Evolutionary conservation across 1,140 invertebrate species (phyloP).

Genomic region (Leptinotarsa lineolata): DNA sequence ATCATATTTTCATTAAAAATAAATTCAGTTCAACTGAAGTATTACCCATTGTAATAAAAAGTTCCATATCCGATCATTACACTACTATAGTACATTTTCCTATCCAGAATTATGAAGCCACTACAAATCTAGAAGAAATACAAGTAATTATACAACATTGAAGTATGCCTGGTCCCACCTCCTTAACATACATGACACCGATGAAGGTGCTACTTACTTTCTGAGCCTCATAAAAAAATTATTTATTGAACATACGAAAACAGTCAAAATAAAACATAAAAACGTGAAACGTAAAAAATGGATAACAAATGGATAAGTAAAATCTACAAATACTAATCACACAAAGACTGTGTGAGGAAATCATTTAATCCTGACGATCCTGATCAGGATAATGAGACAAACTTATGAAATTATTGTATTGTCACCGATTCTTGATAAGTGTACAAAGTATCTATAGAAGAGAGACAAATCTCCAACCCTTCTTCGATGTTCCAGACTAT

Average conservation of each 20-base stretch:
- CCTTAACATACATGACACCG: not conserved
- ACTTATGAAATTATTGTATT: too few relatives aligned
- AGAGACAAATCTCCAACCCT: too few relatives aligned
- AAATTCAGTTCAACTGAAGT: not conserved
- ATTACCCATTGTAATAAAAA: slow-evolving; percentile 7
- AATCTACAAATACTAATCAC: too few relatives aligned
- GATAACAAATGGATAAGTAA: not conserved
- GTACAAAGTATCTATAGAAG: too few relatives aligned
- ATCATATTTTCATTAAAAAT: not conserved
- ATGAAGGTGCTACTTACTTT: slow-evolving; percentile 1
- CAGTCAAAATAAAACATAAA: not conserved
- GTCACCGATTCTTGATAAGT: too few relatives aligned
- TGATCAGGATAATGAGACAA: too few relatives aligned
- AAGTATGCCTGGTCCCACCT: not conserved
- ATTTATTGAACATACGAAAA: not conserved
- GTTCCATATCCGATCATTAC: not conserved
- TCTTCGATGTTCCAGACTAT: too few relatives aligned
- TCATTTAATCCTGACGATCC: too few relatives aligned
- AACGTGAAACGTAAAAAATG: not conserved
- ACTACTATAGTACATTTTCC: slow-evolving; percentile 4
- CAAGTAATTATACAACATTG: slow-evolving; percentile 8
- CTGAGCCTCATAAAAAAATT: not conserved
- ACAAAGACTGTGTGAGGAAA: too few relatives aligned
- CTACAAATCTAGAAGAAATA: not conserved
- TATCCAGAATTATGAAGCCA: not conserved